Evolutionary conservation across 2,113 vertebrate genomes (phyloP).

Genomic region (Microcebus griseorufus): DNA sequence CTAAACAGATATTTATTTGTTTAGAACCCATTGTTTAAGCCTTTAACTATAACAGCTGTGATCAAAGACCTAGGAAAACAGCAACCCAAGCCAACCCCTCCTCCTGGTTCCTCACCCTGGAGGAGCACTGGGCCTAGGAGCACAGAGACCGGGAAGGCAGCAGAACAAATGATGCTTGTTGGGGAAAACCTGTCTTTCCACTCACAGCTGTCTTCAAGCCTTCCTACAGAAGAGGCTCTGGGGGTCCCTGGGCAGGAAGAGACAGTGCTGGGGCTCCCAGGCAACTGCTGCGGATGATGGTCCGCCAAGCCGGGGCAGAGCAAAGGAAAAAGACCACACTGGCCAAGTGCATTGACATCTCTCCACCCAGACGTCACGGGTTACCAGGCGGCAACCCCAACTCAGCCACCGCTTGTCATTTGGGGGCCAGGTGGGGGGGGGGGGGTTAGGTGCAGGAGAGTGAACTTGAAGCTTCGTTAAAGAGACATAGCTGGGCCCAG

Average conservation of each 20-base stretch:
- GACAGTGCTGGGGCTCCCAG: rapidly evolving
- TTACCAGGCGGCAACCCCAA: not conserved
- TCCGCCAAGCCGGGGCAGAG: not conserved
- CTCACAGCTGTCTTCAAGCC: rapidly evolving
- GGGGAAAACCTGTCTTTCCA: rapidly evolving
- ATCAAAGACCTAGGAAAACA: slow-evolving; percentile 33
- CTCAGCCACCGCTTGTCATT: slow-evolving; percentile 2
- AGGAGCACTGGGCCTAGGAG: not conserved
- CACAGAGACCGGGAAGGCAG: rapidly evolving
- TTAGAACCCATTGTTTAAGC: slow-evolving; percentile 24
- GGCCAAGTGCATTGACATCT: not conserved
- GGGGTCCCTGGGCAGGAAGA: slow-evolving; percentile 2
- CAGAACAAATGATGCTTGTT: not conserved
- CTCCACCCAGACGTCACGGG: not conserved
- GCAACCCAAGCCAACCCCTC: not conserved
- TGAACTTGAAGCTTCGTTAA: not conserved
- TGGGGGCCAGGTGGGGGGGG: not conserved
- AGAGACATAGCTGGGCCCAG: not conserved
- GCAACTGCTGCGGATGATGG: not conserved
- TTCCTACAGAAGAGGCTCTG: not conserved
- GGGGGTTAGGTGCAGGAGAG: not conserved
- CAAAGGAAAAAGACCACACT: not conserved
- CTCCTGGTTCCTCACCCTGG: not conserved
- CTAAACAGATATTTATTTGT: slow-evolving; percentile 45
- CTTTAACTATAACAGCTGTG: slow-evolving; percentile 27